Conservation (phyloP, 2,888 invertebrate species). For the Nemoura dubitans region DNA sequence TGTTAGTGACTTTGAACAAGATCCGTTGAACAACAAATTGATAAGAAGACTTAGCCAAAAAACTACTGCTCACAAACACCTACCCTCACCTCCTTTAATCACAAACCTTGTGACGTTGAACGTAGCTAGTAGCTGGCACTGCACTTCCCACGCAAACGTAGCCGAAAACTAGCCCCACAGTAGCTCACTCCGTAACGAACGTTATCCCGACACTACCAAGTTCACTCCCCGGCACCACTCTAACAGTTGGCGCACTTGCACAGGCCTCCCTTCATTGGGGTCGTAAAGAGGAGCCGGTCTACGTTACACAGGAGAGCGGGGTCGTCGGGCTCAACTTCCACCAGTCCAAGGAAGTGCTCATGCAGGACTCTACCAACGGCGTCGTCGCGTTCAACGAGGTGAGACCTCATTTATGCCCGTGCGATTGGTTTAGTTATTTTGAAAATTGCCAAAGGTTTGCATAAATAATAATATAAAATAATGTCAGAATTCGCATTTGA, state of each 20-base stretch:
- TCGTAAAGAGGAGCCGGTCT: constrained; percentile 82
- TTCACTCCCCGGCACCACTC: neutral
- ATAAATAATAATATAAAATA: neutral
- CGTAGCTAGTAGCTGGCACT: no score
- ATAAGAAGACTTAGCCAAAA: no score
- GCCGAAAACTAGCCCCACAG: no score
- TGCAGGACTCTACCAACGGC: constrained; percentile 77
- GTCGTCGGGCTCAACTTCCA: constrained; percentile 90
- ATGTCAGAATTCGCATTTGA: constrained; percentile 1
- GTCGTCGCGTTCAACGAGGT: constrained; percentile 67
- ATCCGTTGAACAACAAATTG: no score
- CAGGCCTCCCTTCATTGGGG: constrained; percentile 82
- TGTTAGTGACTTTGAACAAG: no score
- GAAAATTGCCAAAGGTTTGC: neutral
- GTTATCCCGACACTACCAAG: no score
- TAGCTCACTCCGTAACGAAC: no score
- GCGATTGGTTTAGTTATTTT: neutral
- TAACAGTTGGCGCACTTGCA: constrained; percentile 13
- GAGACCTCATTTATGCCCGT: constrained; percentile 46
- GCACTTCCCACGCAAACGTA: no score
- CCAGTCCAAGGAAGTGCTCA: constrained; percentile 88
- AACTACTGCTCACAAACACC: no score
- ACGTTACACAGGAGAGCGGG: constrained; percentile 85
- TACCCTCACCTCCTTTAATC: no score
- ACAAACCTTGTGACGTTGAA: no score